Percentiles rank a stretch among this genome's conserved stretches.
These are phyloP conservation scores for Hydrolagus colliei DNA, from an alignment of 2,797 vertebrate genomes.

Conservation along the genomic window DNA sequence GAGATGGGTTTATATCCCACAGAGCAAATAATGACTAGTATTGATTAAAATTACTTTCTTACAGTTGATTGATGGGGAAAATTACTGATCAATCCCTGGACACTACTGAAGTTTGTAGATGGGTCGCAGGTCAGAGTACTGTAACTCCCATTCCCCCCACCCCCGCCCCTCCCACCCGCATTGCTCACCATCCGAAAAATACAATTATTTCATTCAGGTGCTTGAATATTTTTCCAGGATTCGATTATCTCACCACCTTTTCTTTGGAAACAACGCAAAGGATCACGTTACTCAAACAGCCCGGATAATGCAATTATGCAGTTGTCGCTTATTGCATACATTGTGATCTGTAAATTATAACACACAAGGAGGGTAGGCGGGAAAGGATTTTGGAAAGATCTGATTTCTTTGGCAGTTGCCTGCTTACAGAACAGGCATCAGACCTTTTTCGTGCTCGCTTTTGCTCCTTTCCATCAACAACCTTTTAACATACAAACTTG, in stretches of 20 bases:
- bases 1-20: not conserved
- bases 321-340: not conserved
- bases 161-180: too few relatives aligned
- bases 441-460: not conserved
- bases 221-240: too few relatives aligned
- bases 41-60: constrained; percentile 23
- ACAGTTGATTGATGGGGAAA: constrained; percentile 8
- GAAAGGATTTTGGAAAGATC: not conserved
- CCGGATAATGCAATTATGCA: not conserved
- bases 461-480: not conserved
- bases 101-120: not conserved
- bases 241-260: not conserved
- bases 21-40: constrained; percentile 12
- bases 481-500: not conserved
- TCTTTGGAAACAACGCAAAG: not conserved
- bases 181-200: too few relatives aligned
- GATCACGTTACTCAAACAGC: not conserved
- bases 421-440: not conserved
- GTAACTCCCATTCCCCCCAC: not conserved
- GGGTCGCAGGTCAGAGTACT: not conserved
- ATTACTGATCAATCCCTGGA: not conserved
- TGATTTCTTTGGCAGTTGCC: not conserved
- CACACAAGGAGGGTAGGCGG: not conserved
- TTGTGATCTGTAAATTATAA: not conserved
- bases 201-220: too few relatives aligned